phyloP scores from a whole-genome alignment of 1,140 invertebrate genomes.

The Drosophila eugracilis region DNA sequence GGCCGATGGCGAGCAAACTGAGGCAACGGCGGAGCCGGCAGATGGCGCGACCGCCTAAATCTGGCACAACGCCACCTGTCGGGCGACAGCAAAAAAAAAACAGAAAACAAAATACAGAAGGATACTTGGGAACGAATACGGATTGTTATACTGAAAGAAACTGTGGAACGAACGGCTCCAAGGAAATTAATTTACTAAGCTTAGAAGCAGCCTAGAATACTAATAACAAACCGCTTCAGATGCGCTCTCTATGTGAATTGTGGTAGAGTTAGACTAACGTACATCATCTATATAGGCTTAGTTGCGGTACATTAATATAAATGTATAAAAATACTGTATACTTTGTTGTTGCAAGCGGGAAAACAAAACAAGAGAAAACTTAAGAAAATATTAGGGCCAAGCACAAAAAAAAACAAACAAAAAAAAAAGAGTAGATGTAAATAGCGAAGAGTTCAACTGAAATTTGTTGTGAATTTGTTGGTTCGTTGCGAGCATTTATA shows the following conservation, averaged over 20 bases:
- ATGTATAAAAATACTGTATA: slow-evolving; percentile 49
- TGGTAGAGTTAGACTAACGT: slow-evolving; percentile 32
- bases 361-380: slow-evolving; percentile 23
- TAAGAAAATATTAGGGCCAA: slow-evolving; percentile 38
- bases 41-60: slow-evolving; percentile 45
- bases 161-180: slow-evolving; percentile 13
- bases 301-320: slow-evolving; percentile 20
- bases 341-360: slow-evolving; percentile 59
- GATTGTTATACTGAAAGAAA: slow-evolving; percentile 31
- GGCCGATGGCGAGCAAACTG: slow-evolving; percentile 21
- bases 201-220: slow-evolving; percentile 45
- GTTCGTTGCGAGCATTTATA: slow-evolving; percentile 51
- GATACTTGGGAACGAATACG: slow-evolving; percentile 21
- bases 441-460: slow-evolving; percentile 37
- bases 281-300: slow-evolving; percentile 40
- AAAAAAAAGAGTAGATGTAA: slow-evolving; percentile 34
- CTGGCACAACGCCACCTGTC: neutral
- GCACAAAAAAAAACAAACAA: slow-evolving; percentile 38
- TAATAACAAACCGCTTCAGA: slow-evolving; percentile 43
- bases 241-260: slow-evolving; percentile 58
- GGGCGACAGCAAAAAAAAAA: neutral
- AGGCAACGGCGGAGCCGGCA: slow-evolving; percentile 20
- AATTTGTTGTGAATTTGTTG: slow-evolving; percentile 46
- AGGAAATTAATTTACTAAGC: slow-evolving; percentile 27
- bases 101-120: slow-evolving; percentile 7